Conservation (phyloP, 1,140 invertebrate genomes). For the Drosophila sproati region DNA sequence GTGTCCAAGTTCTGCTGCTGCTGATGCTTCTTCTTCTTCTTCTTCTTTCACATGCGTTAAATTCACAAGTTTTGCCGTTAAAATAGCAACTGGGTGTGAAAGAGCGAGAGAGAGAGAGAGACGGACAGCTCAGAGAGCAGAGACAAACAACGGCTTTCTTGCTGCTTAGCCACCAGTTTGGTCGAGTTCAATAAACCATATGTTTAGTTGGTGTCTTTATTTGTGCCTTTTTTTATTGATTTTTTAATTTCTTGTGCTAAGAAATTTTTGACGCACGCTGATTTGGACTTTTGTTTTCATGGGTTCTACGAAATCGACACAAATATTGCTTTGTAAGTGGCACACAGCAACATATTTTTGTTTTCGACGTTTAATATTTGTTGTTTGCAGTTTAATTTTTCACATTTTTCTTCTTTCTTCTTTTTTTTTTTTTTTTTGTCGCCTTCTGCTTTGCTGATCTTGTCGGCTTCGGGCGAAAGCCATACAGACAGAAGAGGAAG, state of each 20-base stretch:
- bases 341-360: neutral
- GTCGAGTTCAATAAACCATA: conserved; percentile 61
- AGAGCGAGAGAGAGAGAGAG: neutral
- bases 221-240: neutral
- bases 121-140: neutral
- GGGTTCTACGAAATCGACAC: conserved; percentile 25
- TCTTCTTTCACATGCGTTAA: conserved; percentile 24
- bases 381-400: neutral
- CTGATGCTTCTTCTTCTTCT: conserved; percentile 22
- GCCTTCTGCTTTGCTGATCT: conserved; percentile 28
- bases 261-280: conserved; percentile 25
- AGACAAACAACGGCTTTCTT: conserved; percentile 37
- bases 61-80: conserved; percentile 58
- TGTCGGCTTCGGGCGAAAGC: conserved; percentile 51
- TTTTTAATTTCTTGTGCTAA: conserved; percentile 14
- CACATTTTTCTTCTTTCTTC: neutral
- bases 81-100: neutral
- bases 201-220: conserved; percentile 24
- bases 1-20: conserved; percentile 43
- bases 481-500: conserved; percentile 26
- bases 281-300: conserved; percentile 45
- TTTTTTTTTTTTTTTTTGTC: conserved; percentile 19
- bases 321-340: conserved; percentile 20
- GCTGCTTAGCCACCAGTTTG: conserved; percentile 50
- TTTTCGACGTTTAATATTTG: conserved; percentile 9